A percentile compares a stretch with the other conserved stretches of the same genome.
Evolutionary conservation across 2,797 vertebrate species (phyloP).

Genomic region (Hirundo rustica): DNA sequence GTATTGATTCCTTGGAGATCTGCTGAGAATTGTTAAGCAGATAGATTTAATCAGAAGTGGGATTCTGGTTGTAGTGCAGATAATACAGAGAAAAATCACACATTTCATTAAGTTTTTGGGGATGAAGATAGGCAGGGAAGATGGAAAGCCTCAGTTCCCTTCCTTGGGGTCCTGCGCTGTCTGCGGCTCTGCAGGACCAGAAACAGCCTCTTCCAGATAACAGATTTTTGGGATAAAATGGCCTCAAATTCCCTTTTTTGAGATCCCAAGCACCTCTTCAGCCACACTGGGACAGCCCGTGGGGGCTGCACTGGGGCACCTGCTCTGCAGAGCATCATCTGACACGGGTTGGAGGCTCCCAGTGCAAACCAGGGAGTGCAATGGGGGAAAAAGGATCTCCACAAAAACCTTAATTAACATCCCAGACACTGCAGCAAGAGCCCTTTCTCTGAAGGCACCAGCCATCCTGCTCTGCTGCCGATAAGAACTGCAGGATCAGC

Average conservation of each 20-base stretch:
- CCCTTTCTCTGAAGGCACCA: neutral
- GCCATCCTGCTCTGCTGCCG: neutral
- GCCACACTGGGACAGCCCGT: accelerated
- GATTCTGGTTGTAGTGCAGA: neutral
- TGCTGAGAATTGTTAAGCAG: neutral
- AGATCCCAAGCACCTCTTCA: neutral
- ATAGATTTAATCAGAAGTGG: slow-evolving; percentile 4
- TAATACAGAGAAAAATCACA: neutral
- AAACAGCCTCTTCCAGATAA: neutral
- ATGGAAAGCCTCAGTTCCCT: neutral
- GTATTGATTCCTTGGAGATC: neutral
- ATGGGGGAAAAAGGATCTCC: neutral
- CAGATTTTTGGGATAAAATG: neutral
- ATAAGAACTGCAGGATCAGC: neutral
- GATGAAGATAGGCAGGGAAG: neutral
- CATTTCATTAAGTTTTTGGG: neutral
- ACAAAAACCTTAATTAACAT: neutral
- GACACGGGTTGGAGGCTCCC: neutral
- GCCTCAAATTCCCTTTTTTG: neutral
- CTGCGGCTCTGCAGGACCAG: neutral
- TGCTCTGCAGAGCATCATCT: accelerated
- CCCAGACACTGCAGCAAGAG: neutral
- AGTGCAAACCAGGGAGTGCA: neutral
- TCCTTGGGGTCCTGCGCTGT: accelerated
- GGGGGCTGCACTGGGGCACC: accelerated